Evolutionary conservation across 2,888 invertebrate species (phyloP), one percentile per base, ranked within the genome.

Genomic region (Nipponacmea schrenckii): DNA sequence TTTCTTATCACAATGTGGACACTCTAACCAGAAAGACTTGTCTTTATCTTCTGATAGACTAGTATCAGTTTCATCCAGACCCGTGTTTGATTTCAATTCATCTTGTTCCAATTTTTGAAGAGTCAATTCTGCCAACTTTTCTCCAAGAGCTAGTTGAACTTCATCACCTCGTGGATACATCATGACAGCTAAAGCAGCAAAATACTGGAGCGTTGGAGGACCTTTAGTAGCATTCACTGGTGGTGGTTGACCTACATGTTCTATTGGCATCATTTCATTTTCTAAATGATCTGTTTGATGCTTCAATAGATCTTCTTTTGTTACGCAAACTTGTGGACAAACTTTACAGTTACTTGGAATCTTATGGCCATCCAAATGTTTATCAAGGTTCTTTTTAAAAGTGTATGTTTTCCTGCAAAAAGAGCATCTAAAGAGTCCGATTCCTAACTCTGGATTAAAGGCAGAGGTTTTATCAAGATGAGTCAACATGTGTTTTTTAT

Each of bases 141-240:
- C 56, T 56, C 20, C 56, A 20, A 56, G 56, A 56, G 56, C 56
- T 24, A 24, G 56, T 56, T 56, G 56, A 56, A 56, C 56, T 24
- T 56, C 56, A 56, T 56, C 56, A 12, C 56, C 56, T 15, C 20
- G 20, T 20, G 56, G 56, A 56, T 56, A 24, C 20, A 24, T 24
- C 56, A 56, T 56, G 14, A 56, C 56, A 56, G 24, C 56, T 56
- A 56, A 24, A 24, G 56, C 56, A 24, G 56, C 56, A 56, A 56
- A 56, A 14, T 24, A 56, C 56, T 56, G 56, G 24, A 56, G 56
- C 10, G 56, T 56, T 56, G 56, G 56, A 3, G 56, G 56, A 56
- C 24, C 56, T 24, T 56, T 56, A 24, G 20, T 20, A 56, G 14
- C 20, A 24, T 20, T 12, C 20, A 24, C 20, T 24, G 14, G 20